Evolutionary conservation across 23 tunicate genomes (phyloP).

Genomic region (Trididemnum clinides): DNA sequence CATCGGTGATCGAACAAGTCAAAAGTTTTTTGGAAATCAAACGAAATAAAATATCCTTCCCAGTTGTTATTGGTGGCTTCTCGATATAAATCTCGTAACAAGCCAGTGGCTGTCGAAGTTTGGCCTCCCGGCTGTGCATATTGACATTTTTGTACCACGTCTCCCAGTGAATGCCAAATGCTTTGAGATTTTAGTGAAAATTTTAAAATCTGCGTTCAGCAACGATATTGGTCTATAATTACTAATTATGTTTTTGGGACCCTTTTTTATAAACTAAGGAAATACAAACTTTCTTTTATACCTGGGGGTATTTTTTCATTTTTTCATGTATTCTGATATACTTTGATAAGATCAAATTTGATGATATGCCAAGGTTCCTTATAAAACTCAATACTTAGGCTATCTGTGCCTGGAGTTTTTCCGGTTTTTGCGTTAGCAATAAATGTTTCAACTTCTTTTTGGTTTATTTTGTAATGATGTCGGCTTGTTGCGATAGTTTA

Average conservation of each 20-base stretch:
- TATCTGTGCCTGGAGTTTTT: conserved; percentile 20
- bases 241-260: neutral
- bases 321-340: too few species aligned
- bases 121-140: conserved; percentile 18
- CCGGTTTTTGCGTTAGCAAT: too few species aligned
- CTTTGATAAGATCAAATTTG: neutral
- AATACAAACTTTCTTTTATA: too few species aligned
- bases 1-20: conserved; percentile 7
- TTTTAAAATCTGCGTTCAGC: conserved; percentile 15
- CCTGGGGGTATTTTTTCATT: too few species aligned
- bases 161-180: neutral
- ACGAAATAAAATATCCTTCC: neutral
- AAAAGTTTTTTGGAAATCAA: conserved; percentile 42
- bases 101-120: neutral
- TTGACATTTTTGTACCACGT: neutral
- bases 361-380: neutral
- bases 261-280: neutral
- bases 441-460: too few species aligned
- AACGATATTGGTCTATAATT: conserved; percentile 35
- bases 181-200: neutral
- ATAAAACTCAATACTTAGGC: conserved; percentile 19
- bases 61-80: neutral
- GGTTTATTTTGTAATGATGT: too few species aligned
- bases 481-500: too few species aligned
- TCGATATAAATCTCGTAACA: conserved; percentile 22